A percentile compares a stretch with the other conserved stretches of the same genome.
Conservation (phyloP, 2,797 vertebrate genomes). For the Anabas testudineus region DNA sequence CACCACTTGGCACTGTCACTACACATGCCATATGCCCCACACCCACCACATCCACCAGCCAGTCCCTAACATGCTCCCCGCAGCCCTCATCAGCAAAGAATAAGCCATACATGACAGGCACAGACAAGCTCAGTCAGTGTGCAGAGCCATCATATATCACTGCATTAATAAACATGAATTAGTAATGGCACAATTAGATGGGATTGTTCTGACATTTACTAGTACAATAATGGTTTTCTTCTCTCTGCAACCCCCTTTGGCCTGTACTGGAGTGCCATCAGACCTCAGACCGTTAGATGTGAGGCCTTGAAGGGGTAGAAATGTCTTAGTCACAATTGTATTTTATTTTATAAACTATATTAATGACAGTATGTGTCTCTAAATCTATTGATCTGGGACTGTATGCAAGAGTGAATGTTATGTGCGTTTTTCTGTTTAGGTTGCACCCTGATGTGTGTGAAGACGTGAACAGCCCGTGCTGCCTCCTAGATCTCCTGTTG, state of each 20-base stretch:
- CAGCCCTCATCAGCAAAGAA: conserved; percentile 63
- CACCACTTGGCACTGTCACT: conserved; percentile 77
- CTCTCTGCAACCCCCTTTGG: conserved; percentile 60
- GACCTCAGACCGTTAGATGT: conserved; percentile 58
- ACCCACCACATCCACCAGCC: conserved; percentile 52
- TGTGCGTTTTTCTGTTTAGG: conserved; percentile 66
- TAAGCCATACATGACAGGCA: conserved; percentile 70
- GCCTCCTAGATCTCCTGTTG: conserved; percentile 66
- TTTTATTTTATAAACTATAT: neutral
- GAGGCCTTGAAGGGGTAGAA: conserved; percentile 30
- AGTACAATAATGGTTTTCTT: conserved; percentile 74
- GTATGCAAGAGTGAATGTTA: conserved; percentile 29
- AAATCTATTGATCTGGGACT: conserved; percentile 12
- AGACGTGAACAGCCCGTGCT: conserved; percentile 70
- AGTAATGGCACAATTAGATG: conserved; percentile 83
- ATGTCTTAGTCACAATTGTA: conserved; percentile 25
- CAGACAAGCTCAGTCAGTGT: conserved; percentile 72
- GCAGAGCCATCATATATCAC: conserved; percentile 78
- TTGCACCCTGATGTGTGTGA: conserved; percentile 52
- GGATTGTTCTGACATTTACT: conserved; percentile 79
- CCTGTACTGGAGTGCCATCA: conserved; percentile 47
- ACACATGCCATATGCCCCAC: conserved; percentile 72
- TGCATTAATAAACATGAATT: conserved; percentile 86
- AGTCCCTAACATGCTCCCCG: conserved; percentile 57
- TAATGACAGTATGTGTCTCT: neutral